These are phyloP conservation scores for Bufotes viridis DNA, from an alignment of 2,797 vertebrate genomes.

Conservation along the genomic window DNA sequence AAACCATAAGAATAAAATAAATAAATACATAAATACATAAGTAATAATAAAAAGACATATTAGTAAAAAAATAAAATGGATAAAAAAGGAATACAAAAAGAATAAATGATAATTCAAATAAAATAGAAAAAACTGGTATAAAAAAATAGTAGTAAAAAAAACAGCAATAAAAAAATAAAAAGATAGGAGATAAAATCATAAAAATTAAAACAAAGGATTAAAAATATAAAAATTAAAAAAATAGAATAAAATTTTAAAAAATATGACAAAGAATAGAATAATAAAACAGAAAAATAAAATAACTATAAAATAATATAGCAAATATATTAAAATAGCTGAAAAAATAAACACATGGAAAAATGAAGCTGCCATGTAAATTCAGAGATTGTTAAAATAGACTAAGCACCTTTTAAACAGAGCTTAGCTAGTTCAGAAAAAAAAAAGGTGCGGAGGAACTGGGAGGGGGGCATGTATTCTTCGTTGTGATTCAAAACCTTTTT, in stretches of 20 bases:
- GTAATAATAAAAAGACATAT: no score
- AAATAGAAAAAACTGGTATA: no score
- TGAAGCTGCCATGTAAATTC: slow-evolving; percentile 13
- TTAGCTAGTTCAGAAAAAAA: slow-evolving; percentile 25
- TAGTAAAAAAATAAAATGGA: neutral
- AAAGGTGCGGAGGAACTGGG: slow-evolving; percentile 20
- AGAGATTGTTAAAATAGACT: slow-evolving; percentile 5
- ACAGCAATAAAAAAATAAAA: neutral
- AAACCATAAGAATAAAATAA: neutral
- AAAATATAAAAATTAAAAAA: slow-evolving; percentile 32
- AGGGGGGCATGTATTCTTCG: slow-evolving; percentile 37
- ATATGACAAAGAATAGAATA: slow-evolving; percentile 62
- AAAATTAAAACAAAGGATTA: neutral
- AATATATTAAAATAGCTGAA: neutral
- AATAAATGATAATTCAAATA: neutral
- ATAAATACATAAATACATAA: neutral
- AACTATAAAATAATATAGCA: neutral
- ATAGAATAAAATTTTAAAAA: slow-evolving; percentile 68
- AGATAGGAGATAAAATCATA: neutral
- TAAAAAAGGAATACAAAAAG: slow-evolving; percentile 68
- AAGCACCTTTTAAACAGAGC: slow-evolving; percentile 39
- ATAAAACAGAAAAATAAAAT: neutral
- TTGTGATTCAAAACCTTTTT: slow-evolving; percentile 39
- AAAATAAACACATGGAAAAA: neutral
- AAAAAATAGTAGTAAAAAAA: neutral